A percentile compares a stretch with the other conserved stretches of the same genome.
Conservation (phyloP, 2,888 invertebrate genomes). For the Eupithecia exiguata region DNA sequence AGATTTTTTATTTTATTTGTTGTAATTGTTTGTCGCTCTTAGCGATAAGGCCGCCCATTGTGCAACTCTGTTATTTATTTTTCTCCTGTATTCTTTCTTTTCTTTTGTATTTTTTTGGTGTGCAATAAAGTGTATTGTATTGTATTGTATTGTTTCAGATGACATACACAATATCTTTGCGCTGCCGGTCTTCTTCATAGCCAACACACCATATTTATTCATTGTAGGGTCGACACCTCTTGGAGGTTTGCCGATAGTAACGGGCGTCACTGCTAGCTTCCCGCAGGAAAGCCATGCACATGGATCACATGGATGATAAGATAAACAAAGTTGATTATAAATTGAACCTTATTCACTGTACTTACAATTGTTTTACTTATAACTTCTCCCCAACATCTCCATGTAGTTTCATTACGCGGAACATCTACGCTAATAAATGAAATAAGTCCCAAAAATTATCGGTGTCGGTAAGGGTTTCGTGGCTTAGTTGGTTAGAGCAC, state of each 20-base stretch:
- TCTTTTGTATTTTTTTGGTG: no score
- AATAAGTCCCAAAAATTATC: no score
- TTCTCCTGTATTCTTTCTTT: no score
- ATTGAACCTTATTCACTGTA: neutral
- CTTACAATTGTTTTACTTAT: neutral
- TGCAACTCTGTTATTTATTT: no score
- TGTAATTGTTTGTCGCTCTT: no score
- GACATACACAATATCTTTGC: neutral
- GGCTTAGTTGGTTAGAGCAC: no score
- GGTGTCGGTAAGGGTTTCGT: no score
- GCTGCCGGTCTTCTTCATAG: neutral
- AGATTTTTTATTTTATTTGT: no score
- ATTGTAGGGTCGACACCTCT: neutral
- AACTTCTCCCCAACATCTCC: neutral
- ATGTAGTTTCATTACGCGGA: no score
- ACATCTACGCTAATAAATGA: no score
- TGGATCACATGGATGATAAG: neutral
- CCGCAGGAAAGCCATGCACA: neutral
- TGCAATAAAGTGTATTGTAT: no score
- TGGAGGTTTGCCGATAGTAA: neutral
- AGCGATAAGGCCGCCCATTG: no score
- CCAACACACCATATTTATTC: neutral
- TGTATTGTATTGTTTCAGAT: conserved; percentile 10
- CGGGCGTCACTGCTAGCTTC: neutral
- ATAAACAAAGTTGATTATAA: neutral